These are phyloP conservation scores for Chromoteleia sp. DNA, from an alignment of 2,888 invertebrate species.

Conservation along the genomic window DNA sequence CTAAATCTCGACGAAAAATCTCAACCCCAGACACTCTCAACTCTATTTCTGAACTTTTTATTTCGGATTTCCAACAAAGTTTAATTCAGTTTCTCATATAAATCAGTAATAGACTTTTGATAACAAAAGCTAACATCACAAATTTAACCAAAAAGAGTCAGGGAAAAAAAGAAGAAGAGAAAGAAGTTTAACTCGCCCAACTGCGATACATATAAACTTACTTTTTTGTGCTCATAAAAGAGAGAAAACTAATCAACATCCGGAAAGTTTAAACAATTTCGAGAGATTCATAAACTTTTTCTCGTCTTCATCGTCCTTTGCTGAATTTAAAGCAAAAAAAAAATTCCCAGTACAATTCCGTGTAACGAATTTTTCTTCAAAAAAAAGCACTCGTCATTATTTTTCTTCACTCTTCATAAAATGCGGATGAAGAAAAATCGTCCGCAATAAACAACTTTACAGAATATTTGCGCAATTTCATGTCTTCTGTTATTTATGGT, in stretches of 20 bases:
- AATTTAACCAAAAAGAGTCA: conserved; percentile 38
- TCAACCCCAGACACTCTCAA: conserved; percentile 3
- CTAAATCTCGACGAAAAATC: conserved; percentile 49
- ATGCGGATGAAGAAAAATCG: conserved; percentile 48
- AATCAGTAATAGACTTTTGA: conserved; percentile 62
- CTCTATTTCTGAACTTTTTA: conserved; percentile 38
- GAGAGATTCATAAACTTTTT: conserved; percentile 55
- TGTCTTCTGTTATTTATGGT: conserved; percentile 23
- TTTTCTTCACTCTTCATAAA: conserved; percentile 46
- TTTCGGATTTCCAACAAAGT: conserved; percentile 56
- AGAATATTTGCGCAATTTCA: conserved; percentile 36
- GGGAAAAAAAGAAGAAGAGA: conserved; percentile 2
- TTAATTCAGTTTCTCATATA: conserved; percentile 63
- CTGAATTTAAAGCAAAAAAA: conserved; percentile 30
- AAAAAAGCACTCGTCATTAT: conserved; percentile 43
- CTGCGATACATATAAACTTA: conserved; percentile 53
- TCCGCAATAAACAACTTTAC: conserved; percentile 46
- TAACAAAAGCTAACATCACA: conserved; percentile 54
- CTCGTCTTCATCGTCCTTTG: conserved; percentile 19
- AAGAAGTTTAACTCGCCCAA: conserved; percentile 37
- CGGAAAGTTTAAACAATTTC: conserved; percentile 63
- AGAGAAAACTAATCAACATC: conserved; percentile 64
- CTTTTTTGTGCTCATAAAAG: conserved; percentile 53
- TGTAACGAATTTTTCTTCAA: conserved; percentile 44
- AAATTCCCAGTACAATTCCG: conserved; percentile 9